Evolutionary conservation across 2,888 invertebrate species (phyloP).

Genomic region (Steinernema carpocapsae): DNA sequence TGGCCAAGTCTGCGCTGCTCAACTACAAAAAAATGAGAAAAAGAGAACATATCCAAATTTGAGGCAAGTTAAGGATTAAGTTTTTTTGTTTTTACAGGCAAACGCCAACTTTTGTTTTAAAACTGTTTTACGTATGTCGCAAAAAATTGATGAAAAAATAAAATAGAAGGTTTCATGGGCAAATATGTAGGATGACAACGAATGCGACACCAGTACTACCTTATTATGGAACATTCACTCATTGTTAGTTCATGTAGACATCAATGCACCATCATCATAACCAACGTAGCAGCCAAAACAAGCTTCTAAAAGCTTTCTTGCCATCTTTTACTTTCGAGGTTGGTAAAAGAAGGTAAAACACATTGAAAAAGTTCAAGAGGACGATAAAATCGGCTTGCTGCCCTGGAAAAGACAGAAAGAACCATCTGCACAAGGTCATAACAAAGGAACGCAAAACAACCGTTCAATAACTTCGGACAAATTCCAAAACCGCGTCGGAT

Average conservation of each 20-base stretch:
- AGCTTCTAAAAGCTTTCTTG: neutral
- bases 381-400: constrained; percentile 27
- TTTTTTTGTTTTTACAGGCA: too few relatives aligned
- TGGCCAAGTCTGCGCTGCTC: too few relatives aligned
- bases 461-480: constrained; percentile 1
- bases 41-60: too few relatives aligned
- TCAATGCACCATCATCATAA: neutral
- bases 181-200: constrained; percentile 6
- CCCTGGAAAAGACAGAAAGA: neutral
- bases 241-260: constrained; percentile 21
- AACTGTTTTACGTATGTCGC: too few relatives aligned
- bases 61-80: too few relatives aligned
- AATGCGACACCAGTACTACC: constrained; percentile 7
- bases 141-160: too few relatives aligned
- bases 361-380: neutral
- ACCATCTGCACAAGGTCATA: neutral
- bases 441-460: constrained; percentile 12
- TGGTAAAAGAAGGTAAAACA: neutral
- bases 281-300: neutral
- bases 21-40: too few relatives aligned
- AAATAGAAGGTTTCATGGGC: neutral
- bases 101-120: too few relatives aligned
- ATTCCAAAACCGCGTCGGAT: constrained; percentile 21
- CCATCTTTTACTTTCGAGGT: neutral
- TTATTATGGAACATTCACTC: constrained; percentile 27